Evolutionary conservation across 1,140 invertebrate genomes (phyloP), one percentile per base, ranked within the genome.

Genomic region (Pseudachorutes palmiensis): DNA sequence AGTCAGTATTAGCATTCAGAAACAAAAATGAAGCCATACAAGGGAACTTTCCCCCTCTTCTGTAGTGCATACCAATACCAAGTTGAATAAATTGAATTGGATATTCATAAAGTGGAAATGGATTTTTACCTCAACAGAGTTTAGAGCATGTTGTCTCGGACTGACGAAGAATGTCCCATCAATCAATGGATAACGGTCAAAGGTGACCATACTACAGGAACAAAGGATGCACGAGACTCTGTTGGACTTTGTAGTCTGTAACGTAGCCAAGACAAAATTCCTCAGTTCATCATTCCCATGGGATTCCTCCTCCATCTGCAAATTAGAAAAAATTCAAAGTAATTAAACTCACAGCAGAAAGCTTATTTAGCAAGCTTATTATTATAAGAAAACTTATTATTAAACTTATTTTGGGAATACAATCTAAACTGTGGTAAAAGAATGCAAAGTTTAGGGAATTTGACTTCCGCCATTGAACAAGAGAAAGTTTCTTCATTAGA

Each of bases 121-220:
- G 5, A 55, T 16, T 26, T 29, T 36, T 65, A 51, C 45, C 63
- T 55, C 63, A 57, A 65, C 16, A 58, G 45, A 65, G 29, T 55
- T 22, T 3, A 19, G 26, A 28, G 63, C 28, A 59, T 95, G 90
- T 77, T 93, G 90, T 68, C 88, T 83, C 30, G 94, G 94, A 71
- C 92, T 95, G 29, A 97, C 82, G 81, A 98, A 98, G 81, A 98
- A 95, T 12, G 94, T 97, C 48, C 96, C 96, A 78, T 98, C 94
- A 41, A 98, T 88, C 62, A 98, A 81, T 1, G 96, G 96, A 81
- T 97, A 97, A 68, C 92, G 85, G 82, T 98, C 96, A 80, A 94
- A 98, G 65, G 98, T 92, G 61, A 89, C 83, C 83, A 98, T 85
- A 12, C 88, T 85, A 49, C 87, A 86, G 70, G 90, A 87, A 81